Evolutionary conservation across 30 jellyfish, hydroid and myxozoan species (phyloP), one percentile per base, ranked within the genome.

Genomic region (Rhopilema esculentum): DNA sequence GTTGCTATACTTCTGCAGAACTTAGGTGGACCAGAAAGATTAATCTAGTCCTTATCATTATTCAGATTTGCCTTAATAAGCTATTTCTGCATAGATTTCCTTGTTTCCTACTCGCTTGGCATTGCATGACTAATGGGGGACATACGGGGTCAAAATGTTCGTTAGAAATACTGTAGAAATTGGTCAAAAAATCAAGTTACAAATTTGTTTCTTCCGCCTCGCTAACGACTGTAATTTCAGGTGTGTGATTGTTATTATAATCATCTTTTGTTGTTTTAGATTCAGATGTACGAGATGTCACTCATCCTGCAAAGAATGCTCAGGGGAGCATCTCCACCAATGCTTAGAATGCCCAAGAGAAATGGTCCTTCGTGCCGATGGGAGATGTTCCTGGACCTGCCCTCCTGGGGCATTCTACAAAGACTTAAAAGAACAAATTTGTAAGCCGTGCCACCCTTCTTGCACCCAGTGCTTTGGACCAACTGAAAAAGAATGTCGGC

Each of bases 401-500:
- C 90, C 93, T n/a, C 79, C 76, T 1, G 84, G 86, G 21, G 97
- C 96, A 24, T 91, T n/a, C 64, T 83, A 74, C 72, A 81, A 67
- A 0, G 91, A 82, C 72, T 21, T 53, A 16, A 62, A 76, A 4
- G 65, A 92, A 27, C 91, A 76, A 26, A 22, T 91, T 4, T 91
- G 97, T 68, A 76, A 52, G 72, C 94, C 93, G 8, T 91, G 97
- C 52, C 80, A 83, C 77, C 97, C 88, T 0, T 64, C 91, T 0
- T 91, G 97, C 50, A 49, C 85, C 20, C 89, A 82, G 72, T 91
- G 97, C 86, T 78, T 19, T 61, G 97, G 97, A 16, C 92, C 97
- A 30, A 71, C 72, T 49, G 68, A 75, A 17, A 70, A 77, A 32
- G 92, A 95, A 53, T 95, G 99, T 82, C 30, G 28, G 28, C 85